Percentiles rank a stretch among this genome's conserved stretches.
phyloP scores from a whole-genome alignment of 2,888 invertebrate genomes.

The Hyposoter dolosus region DNA sequence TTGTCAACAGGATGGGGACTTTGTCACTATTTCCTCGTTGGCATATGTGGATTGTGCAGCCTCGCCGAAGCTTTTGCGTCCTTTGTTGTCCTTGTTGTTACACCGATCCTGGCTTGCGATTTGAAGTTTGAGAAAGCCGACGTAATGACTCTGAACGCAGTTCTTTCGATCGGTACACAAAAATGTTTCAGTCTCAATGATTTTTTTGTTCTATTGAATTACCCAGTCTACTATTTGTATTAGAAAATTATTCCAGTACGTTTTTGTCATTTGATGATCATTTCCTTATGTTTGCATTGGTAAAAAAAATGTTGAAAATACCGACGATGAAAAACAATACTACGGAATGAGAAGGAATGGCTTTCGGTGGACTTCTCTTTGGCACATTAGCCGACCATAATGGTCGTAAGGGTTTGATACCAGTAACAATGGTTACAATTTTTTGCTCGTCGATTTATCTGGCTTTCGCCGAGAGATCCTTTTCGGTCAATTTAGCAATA shows the following conservation, averaged over 20 bases:
- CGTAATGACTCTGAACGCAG: slow-evolving; percentile 69
- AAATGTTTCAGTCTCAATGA: background rate
- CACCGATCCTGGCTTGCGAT: slow-evolving; percentile 76
- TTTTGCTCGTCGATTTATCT: slow-evolving; percentile 82
- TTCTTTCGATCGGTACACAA: slow-evolving; percentile 72
- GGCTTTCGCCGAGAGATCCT: slow-evolving; percentile 83
- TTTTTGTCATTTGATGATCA: background rate
- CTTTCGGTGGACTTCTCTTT: slow-evolving; percentile 81
- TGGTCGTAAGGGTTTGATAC: slow-evolving; percentile 83
- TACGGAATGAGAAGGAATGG: slow-evolving; percentile 76
- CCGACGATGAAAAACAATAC: slow-evolving; percentile 59
- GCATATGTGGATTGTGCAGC: slow-evolving; percentile 75
- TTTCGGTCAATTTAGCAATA: slow-evolving; percentile 80
- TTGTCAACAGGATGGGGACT: slow-evolving; percentile 76
- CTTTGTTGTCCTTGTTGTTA: slow-evolving; percentile 70
- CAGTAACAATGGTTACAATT: slow-evolving; percentile 80
- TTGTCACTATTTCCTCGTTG: slow-evolving; percentile 74
- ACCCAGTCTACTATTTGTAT: background rate
- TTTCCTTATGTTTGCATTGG: background rate
- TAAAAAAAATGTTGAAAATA: background rate
- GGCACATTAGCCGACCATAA: slow-evolving; percentile 82
- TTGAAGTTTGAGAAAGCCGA: slow-evolving; percentile 69
- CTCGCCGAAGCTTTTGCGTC: slow-evolving; percentile 76
- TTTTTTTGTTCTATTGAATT: background rate
- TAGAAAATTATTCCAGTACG: background rate